phyloP scores from a whole-genome alignment of 2,113 vertebrate genomes.

The Microtus montanus region DNA sequence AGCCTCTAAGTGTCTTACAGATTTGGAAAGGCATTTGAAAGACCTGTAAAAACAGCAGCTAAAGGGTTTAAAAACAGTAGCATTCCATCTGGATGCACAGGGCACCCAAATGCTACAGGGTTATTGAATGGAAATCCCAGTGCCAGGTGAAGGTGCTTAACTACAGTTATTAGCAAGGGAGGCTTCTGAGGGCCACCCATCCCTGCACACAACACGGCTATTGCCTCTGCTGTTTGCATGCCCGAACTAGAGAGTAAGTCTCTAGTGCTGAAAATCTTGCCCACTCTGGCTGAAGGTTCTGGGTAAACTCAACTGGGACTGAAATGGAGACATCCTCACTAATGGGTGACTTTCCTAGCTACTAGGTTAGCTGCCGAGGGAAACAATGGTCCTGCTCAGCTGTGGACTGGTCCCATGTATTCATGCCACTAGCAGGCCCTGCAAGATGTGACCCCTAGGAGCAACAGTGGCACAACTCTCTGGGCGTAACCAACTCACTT shows the following conservation, averaged over 20 bases:
- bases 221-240: neutral
- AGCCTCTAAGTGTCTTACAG: too few species aligned
- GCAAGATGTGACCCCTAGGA: neutral
- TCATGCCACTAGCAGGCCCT: neutral
- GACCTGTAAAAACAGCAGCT: neutral
- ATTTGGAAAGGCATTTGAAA: neutral
- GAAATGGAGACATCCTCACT: neutral
- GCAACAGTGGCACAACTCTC: neutral
- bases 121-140: neutral
- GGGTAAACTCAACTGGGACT: neutral
- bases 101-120: neutral
- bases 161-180: neutral
- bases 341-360: neutral
- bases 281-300: neutral
- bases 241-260: neutral
- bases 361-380: neutral
- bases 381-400: neutral
- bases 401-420: neutral
- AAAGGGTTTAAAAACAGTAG: neutral
- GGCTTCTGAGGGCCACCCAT: neutral
- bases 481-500: neutral
- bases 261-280: neutral
- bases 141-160: neutral
- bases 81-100: neutral
- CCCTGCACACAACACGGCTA: neutral